A percentile compares a stretch with the other conserved stretches of the same genome.
Evolutionary conservation across 2,113 vertebrate genomes (phyloP).

Genomic region (Hassar affinis): DNA sequence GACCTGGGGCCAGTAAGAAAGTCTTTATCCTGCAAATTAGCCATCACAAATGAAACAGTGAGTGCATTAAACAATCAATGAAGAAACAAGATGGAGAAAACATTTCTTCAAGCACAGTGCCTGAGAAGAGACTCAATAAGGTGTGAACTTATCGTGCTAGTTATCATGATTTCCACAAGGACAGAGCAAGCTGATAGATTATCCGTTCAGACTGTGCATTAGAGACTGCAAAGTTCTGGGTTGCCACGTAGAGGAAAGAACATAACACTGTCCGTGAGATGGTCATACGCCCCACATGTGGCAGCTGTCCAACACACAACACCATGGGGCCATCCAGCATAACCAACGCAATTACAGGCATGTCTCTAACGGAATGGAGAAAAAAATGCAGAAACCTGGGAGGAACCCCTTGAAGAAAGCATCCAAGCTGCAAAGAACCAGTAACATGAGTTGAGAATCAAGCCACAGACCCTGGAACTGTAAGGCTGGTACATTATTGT

Average conservation of each 20-base stretch:
- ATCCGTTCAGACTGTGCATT: background rate
- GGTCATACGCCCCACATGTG: background rate
- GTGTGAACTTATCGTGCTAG: background rate
- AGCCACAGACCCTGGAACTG: background rate
- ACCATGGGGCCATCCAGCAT: background rate
- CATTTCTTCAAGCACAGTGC: constrained; percentile 2
- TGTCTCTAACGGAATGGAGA: background rate
- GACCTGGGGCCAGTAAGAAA: constrained; percentile 27
- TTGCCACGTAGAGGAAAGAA: background rate
- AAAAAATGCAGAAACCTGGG: background rate
- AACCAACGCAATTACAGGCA: background rate
- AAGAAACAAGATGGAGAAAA: background rate
- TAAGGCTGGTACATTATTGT: background rate
- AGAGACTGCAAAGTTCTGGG: background rate
- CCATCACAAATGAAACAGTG: constrained; percentile 26
- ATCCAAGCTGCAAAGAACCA: background rate
- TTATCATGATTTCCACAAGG: background rate
- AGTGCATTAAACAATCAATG: constrained; percentile 14
- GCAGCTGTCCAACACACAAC: background rate
- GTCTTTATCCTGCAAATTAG: constrained; percentile 38
- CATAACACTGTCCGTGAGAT: background rate
- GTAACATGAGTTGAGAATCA: background rate
- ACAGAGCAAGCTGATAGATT: background rate
- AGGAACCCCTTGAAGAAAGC: background rate
- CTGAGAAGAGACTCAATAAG: background rate